Conservation (phyloP, 2,113 vertebrate genomes). For the Bufo bufo region DNA sequence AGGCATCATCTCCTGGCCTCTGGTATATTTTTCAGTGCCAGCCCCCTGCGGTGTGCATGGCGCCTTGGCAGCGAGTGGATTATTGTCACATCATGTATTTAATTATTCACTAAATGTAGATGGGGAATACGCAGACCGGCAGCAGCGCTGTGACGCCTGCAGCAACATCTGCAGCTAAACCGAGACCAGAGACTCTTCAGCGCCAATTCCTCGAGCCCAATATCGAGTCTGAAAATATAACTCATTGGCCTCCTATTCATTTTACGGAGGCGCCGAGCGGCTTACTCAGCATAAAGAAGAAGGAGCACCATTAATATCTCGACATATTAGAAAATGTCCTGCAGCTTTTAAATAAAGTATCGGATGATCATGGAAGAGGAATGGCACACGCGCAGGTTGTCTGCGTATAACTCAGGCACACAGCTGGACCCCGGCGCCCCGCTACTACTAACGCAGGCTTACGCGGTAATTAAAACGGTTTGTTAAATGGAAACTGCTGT, state of each 20-base stretch:
- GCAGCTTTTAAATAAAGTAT: background rate
- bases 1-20: background rate
- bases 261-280: background rate
- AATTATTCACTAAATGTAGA: conserved; percentile 22
- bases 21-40: background rate
- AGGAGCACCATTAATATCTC: background rate
- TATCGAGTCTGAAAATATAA: background rate
- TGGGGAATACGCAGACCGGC: background rate
- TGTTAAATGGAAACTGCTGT: background rate
- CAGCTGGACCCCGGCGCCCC: background rate
- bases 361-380: background rate
- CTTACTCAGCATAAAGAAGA: background rate
- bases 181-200: background rate
- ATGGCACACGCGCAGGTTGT: background rate
- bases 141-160: background rate
- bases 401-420: background rate
- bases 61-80: background rate
- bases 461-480: background rate
- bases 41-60: background rate
- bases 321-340: background rate
- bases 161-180: background rate
- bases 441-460: background rate
- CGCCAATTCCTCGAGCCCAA: background rate
- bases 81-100: background rate
- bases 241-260: background rate